Base-by-base conservation (phyloP, 2,797 vertebrate species). In the Remorina albescens region DNA sequence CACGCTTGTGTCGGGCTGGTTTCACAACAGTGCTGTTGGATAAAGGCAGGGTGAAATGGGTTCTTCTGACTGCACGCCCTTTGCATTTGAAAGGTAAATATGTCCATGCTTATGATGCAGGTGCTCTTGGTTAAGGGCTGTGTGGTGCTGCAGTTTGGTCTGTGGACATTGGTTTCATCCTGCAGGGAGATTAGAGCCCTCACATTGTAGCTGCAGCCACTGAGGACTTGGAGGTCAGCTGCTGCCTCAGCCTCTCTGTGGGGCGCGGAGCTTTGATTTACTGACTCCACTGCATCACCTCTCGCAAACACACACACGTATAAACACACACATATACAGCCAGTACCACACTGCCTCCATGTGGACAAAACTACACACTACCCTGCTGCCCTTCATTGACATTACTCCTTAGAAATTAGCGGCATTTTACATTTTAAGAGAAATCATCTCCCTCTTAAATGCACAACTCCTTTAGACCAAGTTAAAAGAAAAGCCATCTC, bases 201-300 rank as follows among this genome's bases (percentile, higher is more conserved):
- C 71, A 49, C 74, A 62, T 67, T 81, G 87, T 83, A 82, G 82
- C 74, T 4, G 81, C 77, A 78, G 82, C 76, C 74, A 21, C 79
- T 53, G 81, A 90, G 80, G 89, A 91, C 85, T 79, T 83, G 63
- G 90, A 91, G 92, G 92, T 93, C 92, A 93, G 90, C 83, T 87
- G 89, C 89, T 88, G 89, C 89, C 89, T 90, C 86, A 86, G 86
- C 87, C 88, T 86, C 88, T 87, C 88, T 81, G 90, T 83, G 84
- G 87, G 88, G 81, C 60, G 67, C 84, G 50, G 44, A 63, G 85
- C 89, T 88, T 86, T 92, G 90, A 90, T 91, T 91, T 89, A 90
- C 81, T 61, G 81, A 86, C 82, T 83, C 83, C 71, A 70, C 85
- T 89, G 88, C 89, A 85, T 84, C 86, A 76, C 83, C 79, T 66